phyloP scores from a whole-genome alignment of 1,140 invertebrate genomes.

The Sitodiplosis mosellana region DNA sequence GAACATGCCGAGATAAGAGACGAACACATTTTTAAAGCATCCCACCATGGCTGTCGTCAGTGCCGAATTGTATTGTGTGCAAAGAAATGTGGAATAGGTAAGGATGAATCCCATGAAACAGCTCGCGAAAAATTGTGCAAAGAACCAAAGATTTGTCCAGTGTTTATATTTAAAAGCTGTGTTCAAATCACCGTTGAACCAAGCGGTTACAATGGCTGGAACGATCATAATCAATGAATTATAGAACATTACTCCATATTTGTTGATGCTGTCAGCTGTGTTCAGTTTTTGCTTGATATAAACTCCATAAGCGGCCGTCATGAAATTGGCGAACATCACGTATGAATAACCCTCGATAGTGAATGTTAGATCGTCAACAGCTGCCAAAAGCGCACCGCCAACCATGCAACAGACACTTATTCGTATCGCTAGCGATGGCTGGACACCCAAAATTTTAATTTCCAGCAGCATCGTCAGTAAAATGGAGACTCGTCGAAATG shows the following conservation, averaged over 20 bases:
- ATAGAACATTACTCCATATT: constrained; percentile 93
- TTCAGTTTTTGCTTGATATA: constrained; percentile 96
- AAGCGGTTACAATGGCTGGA: constrained; percentile 57
- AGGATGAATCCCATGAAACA: constrained; percentile 95
- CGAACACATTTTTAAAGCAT: constrained; percentile 84
- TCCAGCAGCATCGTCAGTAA: constrained; percentile 95
- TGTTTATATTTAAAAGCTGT: constrained; percentile 40
- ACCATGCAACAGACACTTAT: constrained; percentile 95
- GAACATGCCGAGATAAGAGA: constrained; percentile 92
- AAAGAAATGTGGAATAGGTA: constrained; percentile 87
- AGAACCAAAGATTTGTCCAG: constrained; percentile 62
- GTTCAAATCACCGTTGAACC: constrained; percentile 59
- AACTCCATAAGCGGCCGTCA: constrained; percentile 92
- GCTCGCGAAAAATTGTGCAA: constrained; percentile 70
- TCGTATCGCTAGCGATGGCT: constrained; percentile 51
- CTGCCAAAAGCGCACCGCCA: constrained; percentile 73
- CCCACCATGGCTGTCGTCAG: constrained; percentile 97
- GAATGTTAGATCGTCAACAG: constrained; percentile 84
- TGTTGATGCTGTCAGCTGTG: constrained; percentile 79
- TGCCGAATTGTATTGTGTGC: constrained; percentile 91
- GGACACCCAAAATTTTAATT: constrained; percentile 62
- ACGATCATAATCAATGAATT: constrained; percentile 91
- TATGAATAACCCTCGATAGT: constrained; percentile 77
- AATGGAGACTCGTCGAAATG: constrained; percentile 87
- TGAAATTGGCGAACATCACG: constrained; percentile 73